Base-by-base conservation (phyloP, 2,797 vertebrate species). In the Pristis pectinata region DNA sequence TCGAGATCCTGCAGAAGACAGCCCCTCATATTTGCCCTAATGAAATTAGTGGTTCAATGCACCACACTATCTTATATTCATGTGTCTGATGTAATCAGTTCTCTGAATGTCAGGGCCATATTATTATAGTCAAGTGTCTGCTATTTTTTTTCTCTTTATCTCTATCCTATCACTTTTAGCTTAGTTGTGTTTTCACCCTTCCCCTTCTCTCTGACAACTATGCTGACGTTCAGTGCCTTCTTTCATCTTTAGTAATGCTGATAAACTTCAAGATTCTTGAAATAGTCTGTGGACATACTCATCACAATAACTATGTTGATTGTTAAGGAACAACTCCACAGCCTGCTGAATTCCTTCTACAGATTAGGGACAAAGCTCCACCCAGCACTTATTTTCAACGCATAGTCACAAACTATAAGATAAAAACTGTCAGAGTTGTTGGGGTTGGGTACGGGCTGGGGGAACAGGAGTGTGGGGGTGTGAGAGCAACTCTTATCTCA, bases 161-260 rank as follows among this genome's bases (percentile, higher is more conserved):
- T 89, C 53, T 19, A n/a, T 15, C 70, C 89, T 34, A 6, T 61
- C 30, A 59, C 19, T 87, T 59, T 87, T 7, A 74, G 83, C 59
- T 61, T 41, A n/a, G 37, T 17, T n/a, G 30, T 89, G 17, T 89
- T 89, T 61, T 61, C 10, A n/a, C 30, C 11, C 56, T n/a, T 61
- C 13, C 83, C 85, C 85, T 37, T 61, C 85, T 53, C 44, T 89
- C 56, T 59, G 85, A 89, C 6, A 53, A 61, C 56, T 59, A 5
- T 74, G 34, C 27, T 87, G 85, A n/a, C 4, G 53, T 8, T 59
- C 30, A 61, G 13, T 19, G 13, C 34, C 49, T 61, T n/a, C 53
- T 89, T 89, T 89, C 30, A 89, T 89, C 85, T 61, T 61, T 61
- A 6, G 30, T 61, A 87, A 89, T n/a, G 56, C 56, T 89, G 85